Percentiles rank a stretch among this genome's conserved stretches.
These are phyloP conservation scores for Tetrapedia diversipes DNA, from an alignment of 2,888 invertebrate species.

Conservation along the genomic window DNA sequence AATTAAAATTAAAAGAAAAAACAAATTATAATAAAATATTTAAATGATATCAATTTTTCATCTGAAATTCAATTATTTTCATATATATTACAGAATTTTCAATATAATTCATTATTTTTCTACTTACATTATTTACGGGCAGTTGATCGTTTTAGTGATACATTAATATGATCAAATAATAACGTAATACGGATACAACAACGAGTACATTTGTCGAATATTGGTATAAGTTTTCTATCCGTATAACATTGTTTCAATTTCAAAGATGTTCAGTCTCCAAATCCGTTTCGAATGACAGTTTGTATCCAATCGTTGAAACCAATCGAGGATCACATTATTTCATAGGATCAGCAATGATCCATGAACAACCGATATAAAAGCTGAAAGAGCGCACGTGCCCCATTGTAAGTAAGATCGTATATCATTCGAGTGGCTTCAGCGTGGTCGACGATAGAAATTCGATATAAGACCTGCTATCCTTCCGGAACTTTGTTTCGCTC, in stretches of 20 bases:
- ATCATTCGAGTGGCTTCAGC: constrained; percentile 52
- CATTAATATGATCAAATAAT: not conserved
- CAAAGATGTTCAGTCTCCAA: not conserved
- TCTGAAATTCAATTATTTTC: not conserved
- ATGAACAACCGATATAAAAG: constrained; percentile 34
- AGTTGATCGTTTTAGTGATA: not conserved
- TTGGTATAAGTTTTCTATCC: not conserved
- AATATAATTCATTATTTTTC: not conserved
- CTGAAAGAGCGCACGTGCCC: constrained; percentile 53
- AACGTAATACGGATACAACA: not conserved
- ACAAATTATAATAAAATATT: not conserved
- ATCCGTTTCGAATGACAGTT: constrained; percentile 8
- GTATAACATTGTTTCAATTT: not conserved
- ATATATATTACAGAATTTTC: constrained; percentile 1
- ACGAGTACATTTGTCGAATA: not conserved
- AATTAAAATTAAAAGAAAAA: not conserved
- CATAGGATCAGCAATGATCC: constrained; percentile 17
- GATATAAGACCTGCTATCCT: constrained; percentile 50
- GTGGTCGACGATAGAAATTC: constrained; percentile 51
- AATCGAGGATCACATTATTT: constrained; percentile 7
- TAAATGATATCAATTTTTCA: not conserved
- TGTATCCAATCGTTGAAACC: constrained; percentile 8
- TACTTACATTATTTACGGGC: not conserved
- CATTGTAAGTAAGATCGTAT: constrained; percentile 48
- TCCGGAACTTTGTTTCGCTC: constrained; percentile 64